phyloP scores from a whole-genome alignment of 2,888 invertebrate species.

The Helicoverpa assulta region DNA sequence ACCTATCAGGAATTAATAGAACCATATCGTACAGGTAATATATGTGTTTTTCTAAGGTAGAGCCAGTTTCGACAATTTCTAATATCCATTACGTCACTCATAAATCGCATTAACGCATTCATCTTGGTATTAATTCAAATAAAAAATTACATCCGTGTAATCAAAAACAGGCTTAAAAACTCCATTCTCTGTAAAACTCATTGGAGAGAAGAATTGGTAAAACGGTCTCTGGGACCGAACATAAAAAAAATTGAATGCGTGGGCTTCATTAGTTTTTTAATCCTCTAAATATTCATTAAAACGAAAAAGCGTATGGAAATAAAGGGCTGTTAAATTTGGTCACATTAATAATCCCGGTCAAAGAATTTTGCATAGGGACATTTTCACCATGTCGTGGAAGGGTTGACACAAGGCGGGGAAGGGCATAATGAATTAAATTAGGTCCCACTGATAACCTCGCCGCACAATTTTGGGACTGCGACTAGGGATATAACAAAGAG shows the following conservation, averaged over 20 bases:
- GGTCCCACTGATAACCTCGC: constrained; percentile 86
- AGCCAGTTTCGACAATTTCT: too few relatives aligned
- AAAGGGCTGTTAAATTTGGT: constrained; percentile 69
- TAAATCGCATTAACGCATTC: too few relatives aligned
- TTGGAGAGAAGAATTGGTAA: too few relatives aligned
- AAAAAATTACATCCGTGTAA: too few relatives aligned
- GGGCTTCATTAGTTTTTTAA: constrained; percentile 46
- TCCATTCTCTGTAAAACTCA: too few relatives aligned
- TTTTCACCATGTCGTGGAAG: constrained; percentile 79
- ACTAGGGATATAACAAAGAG: constrained; percentile 67
- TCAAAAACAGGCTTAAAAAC: too few relatives aligned
- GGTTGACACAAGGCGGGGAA: constrained; percentile 82
- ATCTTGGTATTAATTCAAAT: too few relatives aligned
- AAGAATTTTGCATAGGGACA: constrained; percentile 84
- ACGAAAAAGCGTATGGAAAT: constrained; percentile 57
- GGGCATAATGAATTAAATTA: constrained; percentile 88
- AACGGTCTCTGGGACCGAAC: too few relatives aligned
- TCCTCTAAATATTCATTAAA: constrained; percentile 52
- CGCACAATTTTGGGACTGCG: constrained; percentile 77
- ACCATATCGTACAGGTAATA: too few relatives aligned
- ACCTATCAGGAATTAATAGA: too few relatives aligned
- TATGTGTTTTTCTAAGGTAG: too few relatives aligned
- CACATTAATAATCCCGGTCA: constrained; percentile 76
- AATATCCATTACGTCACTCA: too few relatives aligned
- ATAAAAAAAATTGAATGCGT: constrained; percentile 29